Percentiles rank a stretch among this genome's conserved stretches.
Conservation (phyloP, 2,888 invertebrate genomes). For the Sturmia bella region DNA sequence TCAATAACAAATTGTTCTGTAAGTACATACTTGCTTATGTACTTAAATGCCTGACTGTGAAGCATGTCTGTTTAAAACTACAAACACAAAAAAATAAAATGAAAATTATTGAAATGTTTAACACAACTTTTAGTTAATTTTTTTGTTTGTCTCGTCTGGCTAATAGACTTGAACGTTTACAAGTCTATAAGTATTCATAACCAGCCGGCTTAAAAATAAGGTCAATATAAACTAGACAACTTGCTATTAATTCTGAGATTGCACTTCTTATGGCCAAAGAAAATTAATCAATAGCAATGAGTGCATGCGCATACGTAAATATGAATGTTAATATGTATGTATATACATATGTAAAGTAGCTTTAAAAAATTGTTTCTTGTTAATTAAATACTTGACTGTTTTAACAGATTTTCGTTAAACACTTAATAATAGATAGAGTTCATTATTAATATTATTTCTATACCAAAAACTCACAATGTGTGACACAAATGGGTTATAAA, state of each 20-base stretch:
- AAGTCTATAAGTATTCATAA: constrained; percentile 29
- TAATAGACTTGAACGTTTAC: constrained; percentile 36
- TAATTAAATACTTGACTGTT: constrained; percentile 1
- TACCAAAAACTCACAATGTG: background rate
- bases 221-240: constrained; percentile 63
- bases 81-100: constrained; percentile 15
- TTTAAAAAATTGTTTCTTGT: background rate
- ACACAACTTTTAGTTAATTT: constrained; percentile 3
- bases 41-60: background rate
- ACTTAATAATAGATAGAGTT: too few relatives aligned
- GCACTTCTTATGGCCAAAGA: constrained; percentile 12
- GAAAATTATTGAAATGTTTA: constrained; percentile 36
- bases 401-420: background rate
- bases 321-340: too few relatives aligned
- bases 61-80: background rate
- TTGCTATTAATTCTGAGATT: constrained; percentile 31
- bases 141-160: background rate
- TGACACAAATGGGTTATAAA: too few relatives aligned
- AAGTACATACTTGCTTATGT: background rate
- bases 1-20: constrained; percentile 62
- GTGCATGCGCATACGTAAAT: too few relatives aligned
- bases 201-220: constrained; percentile 48
- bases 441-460: background rate
- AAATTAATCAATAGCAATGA: constrained; percentile 33
- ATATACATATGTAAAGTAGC: too few relatives aligned